A percentile compares a stretch with the other conserved stretches of the same genome.
Conservation (phyloP, 2,113 vertebrate genomes). For the Chauna torquata region DNA sequence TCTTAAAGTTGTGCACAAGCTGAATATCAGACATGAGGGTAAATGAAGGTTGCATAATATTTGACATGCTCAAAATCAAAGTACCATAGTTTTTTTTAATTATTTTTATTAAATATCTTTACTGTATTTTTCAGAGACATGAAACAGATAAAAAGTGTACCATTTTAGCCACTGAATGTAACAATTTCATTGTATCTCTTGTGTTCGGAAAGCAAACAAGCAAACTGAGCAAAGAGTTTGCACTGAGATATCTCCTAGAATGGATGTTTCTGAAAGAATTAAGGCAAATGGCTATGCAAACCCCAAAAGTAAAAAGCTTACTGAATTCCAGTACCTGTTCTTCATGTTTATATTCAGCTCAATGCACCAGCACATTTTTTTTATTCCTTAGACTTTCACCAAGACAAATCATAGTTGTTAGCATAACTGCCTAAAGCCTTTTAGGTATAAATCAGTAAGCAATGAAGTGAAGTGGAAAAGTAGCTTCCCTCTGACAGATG, state of each 20-base stretch:
- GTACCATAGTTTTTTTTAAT: background rate
- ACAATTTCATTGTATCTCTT: background rate
- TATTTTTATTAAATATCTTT: background rate
- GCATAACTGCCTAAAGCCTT: conserved; percentile 45
- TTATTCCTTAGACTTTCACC: conserved; percentile 6
- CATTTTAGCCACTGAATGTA: background rate
- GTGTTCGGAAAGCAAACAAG: background rate
- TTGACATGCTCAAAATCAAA: background rate
- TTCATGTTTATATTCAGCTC: background rate
- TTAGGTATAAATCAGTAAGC: conserved; percentile 56
- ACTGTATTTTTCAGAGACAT: background rate
- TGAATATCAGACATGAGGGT: background rate
- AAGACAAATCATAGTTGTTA: conserved; percentile 52
- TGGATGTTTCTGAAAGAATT: background rate
- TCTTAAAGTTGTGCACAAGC: background rate
- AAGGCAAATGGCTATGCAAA: background rate
- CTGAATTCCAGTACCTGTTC: background rate
- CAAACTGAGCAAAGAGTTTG: background rate
- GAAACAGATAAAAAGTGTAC: background rate
- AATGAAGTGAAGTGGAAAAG: conserved; percentile 42
- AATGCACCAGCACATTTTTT: background rate
- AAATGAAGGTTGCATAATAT: background rate
- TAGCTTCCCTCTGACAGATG: conserved; percentile 55
- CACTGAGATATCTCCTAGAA: background rate
- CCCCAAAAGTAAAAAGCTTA: background rate